phyloP scores from a whole-genome alignment of 2,113 vertebrate genomes.

The Talpa occidentalis region DNA sequence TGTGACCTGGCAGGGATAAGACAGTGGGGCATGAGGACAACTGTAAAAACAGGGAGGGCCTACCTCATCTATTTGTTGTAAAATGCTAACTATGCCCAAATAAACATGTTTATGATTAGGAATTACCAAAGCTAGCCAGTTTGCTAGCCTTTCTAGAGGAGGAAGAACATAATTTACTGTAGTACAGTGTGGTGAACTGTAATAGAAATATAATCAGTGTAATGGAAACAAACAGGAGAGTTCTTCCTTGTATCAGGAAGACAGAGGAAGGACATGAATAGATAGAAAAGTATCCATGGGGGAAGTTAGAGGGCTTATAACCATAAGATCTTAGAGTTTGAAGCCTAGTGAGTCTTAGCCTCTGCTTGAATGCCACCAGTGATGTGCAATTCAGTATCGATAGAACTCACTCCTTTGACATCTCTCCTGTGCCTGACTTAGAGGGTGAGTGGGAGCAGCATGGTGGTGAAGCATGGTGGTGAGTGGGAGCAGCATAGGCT shows the following conservation, averaged over 20 bases:
- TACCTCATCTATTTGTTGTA: background rate
- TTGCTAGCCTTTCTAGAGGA: background rate
- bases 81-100: background rate
- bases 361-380: background rate
- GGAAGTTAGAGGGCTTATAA: background rate
- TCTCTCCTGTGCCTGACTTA: background rate
- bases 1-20: background rate
- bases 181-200: background rate
- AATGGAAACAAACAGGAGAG: background rate
- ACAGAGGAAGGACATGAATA: background rate
- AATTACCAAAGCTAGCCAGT: background rate
- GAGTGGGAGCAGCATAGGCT: background rate
- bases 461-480: background rate
- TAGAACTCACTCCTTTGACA: background rate
- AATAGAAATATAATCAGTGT: background rate
- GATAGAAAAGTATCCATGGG: background rate
- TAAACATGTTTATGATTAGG: background rate
- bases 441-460: background rate
- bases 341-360: background rate
- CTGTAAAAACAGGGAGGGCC: background rate
- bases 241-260: background rate
- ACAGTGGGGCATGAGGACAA: background rate
- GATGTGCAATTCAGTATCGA: background rate
- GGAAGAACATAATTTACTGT: background rate
- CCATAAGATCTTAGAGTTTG: background rate